Evolutionary conservation across 2,113 vertebrate genomes (phyloP), one percentile per base, ranked within the genome.

Genomic region (Heptranchias perlo): DNA sequence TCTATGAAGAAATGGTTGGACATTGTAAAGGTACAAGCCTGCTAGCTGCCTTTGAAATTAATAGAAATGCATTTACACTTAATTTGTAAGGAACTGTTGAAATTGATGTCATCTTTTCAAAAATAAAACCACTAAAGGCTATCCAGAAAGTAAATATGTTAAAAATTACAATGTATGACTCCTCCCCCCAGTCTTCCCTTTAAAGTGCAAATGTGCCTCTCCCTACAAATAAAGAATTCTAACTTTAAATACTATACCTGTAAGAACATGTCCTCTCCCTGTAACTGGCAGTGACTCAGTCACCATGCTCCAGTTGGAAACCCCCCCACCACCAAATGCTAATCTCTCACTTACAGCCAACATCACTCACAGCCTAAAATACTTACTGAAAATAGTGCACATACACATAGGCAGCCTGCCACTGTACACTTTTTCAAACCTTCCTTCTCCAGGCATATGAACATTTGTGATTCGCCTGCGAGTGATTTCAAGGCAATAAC

Each of bases 1-100:
- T 14, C 44, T 0, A 28, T 95, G 65, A 95, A 95, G 94, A 95
- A 35, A 35, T 95, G 94, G 94, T 35, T 95, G 94, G 94, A 95
- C 4, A 49, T 11, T 95, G 94, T 95, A 14, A 95, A 95, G 94
- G 94, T 95, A 95, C 13, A 62, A 93, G 35, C 61, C 18, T 93
- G 52, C 49, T 89, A 11, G 10, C 31, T 35, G 16, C 31, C 31
- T 58, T 35, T 54, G 1, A 44, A 61, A 89, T 49, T 54, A 91
- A 91, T 58, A 58, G 16, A 4, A 86, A 31, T 52, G 61, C 52
- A 58, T 89, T 89, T 54, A 31, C 31, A 54, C 35, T 91, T 89
- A 2, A 89, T 31, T 54, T 54, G 11, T 64, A 49, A 69, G 61
- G 0, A 13, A 67, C 2, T 31, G 44, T 52, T 95, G 39, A 44